Conservation (phyloP, 2,797 vertebrate species). For the Phylloscopus collybita region DNA sequence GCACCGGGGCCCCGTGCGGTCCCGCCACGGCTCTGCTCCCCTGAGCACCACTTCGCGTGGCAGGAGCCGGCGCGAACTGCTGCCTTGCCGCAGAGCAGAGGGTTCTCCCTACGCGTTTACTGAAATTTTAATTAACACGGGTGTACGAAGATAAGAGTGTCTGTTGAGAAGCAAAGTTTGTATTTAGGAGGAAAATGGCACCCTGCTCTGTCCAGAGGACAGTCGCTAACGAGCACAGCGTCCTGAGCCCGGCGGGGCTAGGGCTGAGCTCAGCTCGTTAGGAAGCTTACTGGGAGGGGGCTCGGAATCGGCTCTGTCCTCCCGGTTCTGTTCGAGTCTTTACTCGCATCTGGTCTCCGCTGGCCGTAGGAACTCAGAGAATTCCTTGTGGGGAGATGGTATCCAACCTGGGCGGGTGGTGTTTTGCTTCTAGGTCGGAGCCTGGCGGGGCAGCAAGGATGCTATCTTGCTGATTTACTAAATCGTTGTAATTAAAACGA, state of each 20-base stretch:
- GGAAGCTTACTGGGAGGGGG: neutral
- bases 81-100: neutral
- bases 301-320: neutral
- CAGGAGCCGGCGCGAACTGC: neutral
- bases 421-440: neutral
- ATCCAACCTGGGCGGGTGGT: neutral
- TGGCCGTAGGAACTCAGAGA: neutral
- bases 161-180: neutral
- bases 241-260: neutral
- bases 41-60: neutral
- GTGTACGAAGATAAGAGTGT: neutral
- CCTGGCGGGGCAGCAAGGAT: neutral
- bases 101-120: neutral
- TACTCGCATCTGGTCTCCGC: neutral
- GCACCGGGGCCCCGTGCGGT: neutral
- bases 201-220: neutral
- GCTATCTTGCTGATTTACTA: neutral
- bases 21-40: neutral
- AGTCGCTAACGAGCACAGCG: neutral
- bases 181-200: neutral
- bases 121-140: neutral
- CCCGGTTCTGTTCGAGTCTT: neutral
- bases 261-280: neutral
- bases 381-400: neutral
- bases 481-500: constrained; percentile 22